Evolutionary conservation across 92 coral and sea anemone genomes (phyloP).

Genomic region (Porites lobata): DNA sequence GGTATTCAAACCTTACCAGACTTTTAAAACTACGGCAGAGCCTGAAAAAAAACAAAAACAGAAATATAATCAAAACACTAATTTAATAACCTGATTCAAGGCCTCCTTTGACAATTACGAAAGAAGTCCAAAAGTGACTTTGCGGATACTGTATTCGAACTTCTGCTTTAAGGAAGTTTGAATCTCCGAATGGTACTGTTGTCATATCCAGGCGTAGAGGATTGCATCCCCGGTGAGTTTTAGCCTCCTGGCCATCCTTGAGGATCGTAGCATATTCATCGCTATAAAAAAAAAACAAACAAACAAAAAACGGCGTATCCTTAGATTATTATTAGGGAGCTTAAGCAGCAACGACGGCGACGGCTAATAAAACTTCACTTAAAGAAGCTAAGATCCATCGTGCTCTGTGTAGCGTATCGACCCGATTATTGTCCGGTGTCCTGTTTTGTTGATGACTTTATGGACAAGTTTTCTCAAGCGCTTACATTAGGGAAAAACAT

Average conservation of each 20-base stretch:
- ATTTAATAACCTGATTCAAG: slow-evolving; percentile 21
- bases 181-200: not conserved
- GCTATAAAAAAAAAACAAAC: not conserved
- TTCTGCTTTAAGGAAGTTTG: not conserved
- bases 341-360: too few species aligned
- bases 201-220: not conserved
- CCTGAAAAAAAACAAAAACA: too few species aligned
- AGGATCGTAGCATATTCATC: not conserved
- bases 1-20: too few species aligned
- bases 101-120: not conserved
- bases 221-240: not conserved
- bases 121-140: not conserved
- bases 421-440: slow-evolving; percentile 35
- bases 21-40: too few species aligned
- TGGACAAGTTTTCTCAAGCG: slow-evolving; percentile 44
- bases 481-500: slow-evolving; percentile 25
- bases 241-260: not conserved
- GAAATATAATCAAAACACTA: not conserved
- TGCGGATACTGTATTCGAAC: not conserved
- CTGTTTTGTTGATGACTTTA: slow-evolving; percentile 24
- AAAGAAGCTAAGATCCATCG: too few species aligned
- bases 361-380: too few species aligned
- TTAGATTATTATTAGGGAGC: too few species aligned
- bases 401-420: not conserved
- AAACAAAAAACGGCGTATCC: not conserved